Base-by-base conservation (phyloP, 2,113 vertebrate species). In the Struthidea cinerea region DNA sequence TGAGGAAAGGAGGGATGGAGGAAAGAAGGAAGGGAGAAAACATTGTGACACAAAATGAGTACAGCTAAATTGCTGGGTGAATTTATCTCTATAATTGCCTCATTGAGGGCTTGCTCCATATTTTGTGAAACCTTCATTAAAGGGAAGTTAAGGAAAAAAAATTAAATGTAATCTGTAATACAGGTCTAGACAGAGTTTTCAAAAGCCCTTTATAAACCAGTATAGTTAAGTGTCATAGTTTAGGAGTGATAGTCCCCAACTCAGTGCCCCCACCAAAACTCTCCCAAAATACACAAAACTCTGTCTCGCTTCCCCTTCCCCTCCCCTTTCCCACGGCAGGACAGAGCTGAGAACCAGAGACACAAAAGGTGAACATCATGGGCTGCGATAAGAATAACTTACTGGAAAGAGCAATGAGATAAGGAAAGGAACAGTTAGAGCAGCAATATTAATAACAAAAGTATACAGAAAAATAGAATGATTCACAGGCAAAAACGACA, bases 261-360 rank as follows among this genome's bases (percentile, higher is more conserved):
- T 44, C 9, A 33, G 18, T 23, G 33, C 3, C 9, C 17, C 22
- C 46, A 69, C 27, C 12, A 39, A 37, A 63, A 9, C 22, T 69
- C 14, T 42, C 44, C 63, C 33, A 33, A 60, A 77, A 37, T 22
- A 10, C 11, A 19, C 0, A 0, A 7, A 15, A 14, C 22, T 49
- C 14, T 28, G 22, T 19, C 6, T 44, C 0, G 0, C 21, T 26
- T 59, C 7, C 26, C 5, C 18, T 56, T 23, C 24, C 20, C 20
- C 8, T 20, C 30, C 3, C 10, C 8, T 59, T 37, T 52, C 53
- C 73, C 37, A 8, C 17, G 23, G 22, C 27, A 46, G 64, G 22
- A 53, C 23, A 28, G 22, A 53, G 37, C 33, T 60, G 37, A 50
- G 53, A 60, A 27, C 0, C 53, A 27, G 46, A 69, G 55, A 8